A percentile compares a stretch with the other conserved stretches of the same genome.
phyloP scores from a whole-genome alignment of 2,888 invertebrate genomes.

The Dermolepida albohirtum region DNA sequence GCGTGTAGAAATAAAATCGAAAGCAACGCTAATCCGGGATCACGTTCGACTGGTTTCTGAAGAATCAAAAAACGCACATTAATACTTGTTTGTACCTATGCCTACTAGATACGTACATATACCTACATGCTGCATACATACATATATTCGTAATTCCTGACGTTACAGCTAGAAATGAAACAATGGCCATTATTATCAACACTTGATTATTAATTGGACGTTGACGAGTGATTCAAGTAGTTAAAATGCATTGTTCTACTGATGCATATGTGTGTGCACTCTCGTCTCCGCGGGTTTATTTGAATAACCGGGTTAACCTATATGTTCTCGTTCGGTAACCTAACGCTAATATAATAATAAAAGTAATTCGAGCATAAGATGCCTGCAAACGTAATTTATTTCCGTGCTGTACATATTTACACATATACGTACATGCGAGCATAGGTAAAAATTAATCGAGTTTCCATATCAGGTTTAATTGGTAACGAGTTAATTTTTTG shows the following conservation, averaged over 20 bases:
- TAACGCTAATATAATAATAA: conserved; percentile 7
- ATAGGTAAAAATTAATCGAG: no score
- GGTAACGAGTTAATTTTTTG: no score
- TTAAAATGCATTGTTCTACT: conserved; percentile 32
- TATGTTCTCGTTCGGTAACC: conserved; percentile 2
- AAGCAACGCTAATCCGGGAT: conserved; percentile 19
- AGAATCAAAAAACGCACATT: conserved; percentile 16
- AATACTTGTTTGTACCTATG: no score
- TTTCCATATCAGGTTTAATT: no score
- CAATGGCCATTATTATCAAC: conserved; percentile 25
- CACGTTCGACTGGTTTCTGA: conserved; percentile 31
- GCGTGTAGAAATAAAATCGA: conserved; percentile 25
- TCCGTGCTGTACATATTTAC: no score
- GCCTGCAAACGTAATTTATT: background rate
- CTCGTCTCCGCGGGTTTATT: conserved; percentile 20
- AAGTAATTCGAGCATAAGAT: conserved; percentile 1
- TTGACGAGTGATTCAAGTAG: conserved; percentile 18
- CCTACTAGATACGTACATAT: background rate
- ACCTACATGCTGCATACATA: background rate
- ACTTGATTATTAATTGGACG: conserved; percentile 29
- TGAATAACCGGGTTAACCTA: conserved; percentile 10
- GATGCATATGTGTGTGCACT: background rate
- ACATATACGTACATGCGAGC: no score
- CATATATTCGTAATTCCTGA: background rate
- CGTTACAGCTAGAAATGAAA: conserved; percentile 20